Base-by-base conservation (phyloP, 2,113 vertebrate species). In the Crypturellus undulatus region DNA sequence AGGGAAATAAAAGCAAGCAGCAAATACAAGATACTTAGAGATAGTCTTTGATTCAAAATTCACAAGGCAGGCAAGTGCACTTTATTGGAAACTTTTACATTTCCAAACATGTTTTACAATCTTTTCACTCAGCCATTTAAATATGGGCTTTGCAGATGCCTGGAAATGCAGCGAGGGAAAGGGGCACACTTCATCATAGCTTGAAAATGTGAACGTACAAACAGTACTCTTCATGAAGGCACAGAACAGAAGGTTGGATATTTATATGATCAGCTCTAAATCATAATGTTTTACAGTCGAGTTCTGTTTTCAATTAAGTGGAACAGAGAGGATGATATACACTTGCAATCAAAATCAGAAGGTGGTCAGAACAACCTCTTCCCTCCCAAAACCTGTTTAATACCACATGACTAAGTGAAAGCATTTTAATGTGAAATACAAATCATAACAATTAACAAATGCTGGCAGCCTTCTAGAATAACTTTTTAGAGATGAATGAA, bases 221-320 rank as follows among this genome's bases (percentile, higher is more conserved):
- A 90, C 69, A 95, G 94, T 95, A 86, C 94, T 93, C 16, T 92
- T 93, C 88, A 91, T 1, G 26, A 86, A 96, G 69, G 82, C 79
- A 90, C 62, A 62, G 82, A 95, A 96, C 90, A 97, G 94, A 94
- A 97, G 96, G 94, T 43, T 97, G 90, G 90, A 69, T 95, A 96
- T 94, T 95, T 96, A 90, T 96, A 96, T 25, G 85, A 94, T 92
- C 76, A 84, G 65, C 62, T 93, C 34, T 96, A 96, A 96, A 95
- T 75, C 92, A 90, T 89, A 38, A 75, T 86, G 58, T 68, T 96
- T 95, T 94, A 90, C 25, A 90, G 77, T 36, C 64, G 85, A 93
- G 77, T 5, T 96, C 92, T 81, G 82, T 78, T 96, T 94, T 86
- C 89, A 88, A 81, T 96, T 95, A 94, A 86, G 69, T 90, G 32